Percentiles rank a stretch among this genome's conserved stretches.
Conservation (phyloP, 2,797 vertebrate genomes). For the Trachops cirrhosus region DNA sequence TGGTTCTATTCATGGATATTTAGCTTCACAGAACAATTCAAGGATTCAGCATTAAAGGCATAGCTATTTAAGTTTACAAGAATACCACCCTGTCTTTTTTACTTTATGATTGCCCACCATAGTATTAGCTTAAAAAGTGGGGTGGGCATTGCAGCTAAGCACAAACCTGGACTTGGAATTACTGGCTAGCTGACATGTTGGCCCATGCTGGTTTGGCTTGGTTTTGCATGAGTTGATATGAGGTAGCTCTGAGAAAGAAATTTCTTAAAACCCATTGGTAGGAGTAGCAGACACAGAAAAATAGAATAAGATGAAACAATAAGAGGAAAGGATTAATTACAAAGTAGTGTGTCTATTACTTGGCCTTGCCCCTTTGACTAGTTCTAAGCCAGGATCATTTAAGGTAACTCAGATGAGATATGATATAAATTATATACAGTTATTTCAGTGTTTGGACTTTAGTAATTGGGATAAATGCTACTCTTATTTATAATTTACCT, state of each 20-base stretch:
- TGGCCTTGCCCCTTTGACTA: background rate
- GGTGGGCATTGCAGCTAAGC: background rate
- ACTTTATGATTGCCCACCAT: background rate
- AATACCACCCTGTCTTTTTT: background rate
- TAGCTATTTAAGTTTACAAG: background rate
- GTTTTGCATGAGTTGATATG: background rate
- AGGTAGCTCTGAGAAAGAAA: background rate
- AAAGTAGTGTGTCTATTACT: background rate
- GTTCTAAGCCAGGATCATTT: background rate
- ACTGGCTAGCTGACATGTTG: background rate
- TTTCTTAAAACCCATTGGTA: background rate
- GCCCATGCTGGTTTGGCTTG: background rate
- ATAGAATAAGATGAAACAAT: background rate
- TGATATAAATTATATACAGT: background rate
- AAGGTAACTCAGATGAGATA: background rate
- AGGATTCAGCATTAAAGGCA: background rate
- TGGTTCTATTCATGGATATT: background rate
- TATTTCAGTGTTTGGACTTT: background rate
- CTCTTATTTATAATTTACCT: background rate
- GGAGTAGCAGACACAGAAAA: background rate
- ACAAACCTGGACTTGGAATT: background rate
- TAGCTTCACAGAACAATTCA: slow-evolving; percentile 3
- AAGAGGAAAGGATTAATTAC: background rate
- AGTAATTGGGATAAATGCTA: background rate
- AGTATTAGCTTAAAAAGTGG: background rate